Evolutionary conservation across 1,140 invertebrate genomes (phyloP), one percentile per base, ranked within the genome.

Genomic region (Goniozus legneri): DNA sequence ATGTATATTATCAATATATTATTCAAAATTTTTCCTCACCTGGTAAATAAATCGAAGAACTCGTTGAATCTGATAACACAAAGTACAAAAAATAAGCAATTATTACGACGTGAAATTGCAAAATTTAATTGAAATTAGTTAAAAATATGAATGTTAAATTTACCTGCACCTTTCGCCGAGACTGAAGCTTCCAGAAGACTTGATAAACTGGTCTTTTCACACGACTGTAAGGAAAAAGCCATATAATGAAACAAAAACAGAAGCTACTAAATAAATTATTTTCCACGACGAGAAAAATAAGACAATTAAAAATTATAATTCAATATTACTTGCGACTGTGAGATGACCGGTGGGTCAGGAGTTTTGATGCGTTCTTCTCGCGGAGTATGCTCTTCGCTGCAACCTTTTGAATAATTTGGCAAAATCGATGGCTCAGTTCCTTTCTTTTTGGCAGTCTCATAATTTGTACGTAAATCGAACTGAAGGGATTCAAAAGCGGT

Each of bases 181-280:
- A 77, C 74, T 35, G 74, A 77, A 31, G 74, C 73, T 65, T 75
- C 74, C 55, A 77, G 53, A 15, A 75, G 65, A 56, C 74, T 75
- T 61, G 74, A 77, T 49, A 77, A 75, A 48, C 74, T 77, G 44
- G 73, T 77, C 54, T 75, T 77, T 70, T 72, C 72, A 64, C 67
- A 73, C 10, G 51, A 66, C 74, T 77, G 65, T 33, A 76, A 67
- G 49, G 47, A 55, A 10, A 60, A 33, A 64, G 34, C 35, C n/a
- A 54, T 39, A 52, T 48, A 22, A 30, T n/a, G n/a, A 31, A 35
- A 34, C 34, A 39, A 34, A 30, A 24, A 34, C 24, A 22, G 15
- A 39, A 37, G 14, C 3, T 1, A 12, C 7, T 22, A 39, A 22
- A 10, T 15, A 37, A 20, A 37, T 22, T 8, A 38, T 20, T n/a